phyloP scores from a whole-genome alignment of 2,113 vertebrate genomes.

The Ploceus nigricollis region DNA sequence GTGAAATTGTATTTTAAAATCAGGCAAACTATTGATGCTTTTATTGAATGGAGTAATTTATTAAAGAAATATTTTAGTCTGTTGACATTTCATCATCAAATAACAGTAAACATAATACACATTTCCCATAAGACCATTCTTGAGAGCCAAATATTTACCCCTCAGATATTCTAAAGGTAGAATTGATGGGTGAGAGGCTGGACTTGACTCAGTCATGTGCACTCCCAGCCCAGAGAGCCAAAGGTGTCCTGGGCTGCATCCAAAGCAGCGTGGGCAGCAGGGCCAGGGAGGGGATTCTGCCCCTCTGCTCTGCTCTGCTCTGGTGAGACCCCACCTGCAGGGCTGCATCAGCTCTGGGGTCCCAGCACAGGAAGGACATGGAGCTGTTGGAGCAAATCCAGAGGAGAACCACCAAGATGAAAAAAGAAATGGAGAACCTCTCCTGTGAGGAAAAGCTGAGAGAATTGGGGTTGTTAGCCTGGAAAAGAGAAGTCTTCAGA shows the following conservation, averaged over 20 bases:
- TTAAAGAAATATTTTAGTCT: conserved; percentile 63
- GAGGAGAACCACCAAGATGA: no score
- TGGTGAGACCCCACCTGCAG: neutral
- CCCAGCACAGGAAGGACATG: neutral
- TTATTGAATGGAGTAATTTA: conserved; percentile 70
- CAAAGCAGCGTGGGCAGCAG: neutral
- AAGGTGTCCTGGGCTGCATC: neutral
- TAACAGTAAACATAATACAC: conserved; percentile 66
- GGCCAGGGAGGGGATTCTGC: neutral
- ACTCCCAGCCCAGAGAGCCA: neutral
- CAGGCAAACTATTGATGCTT: conserved; percentile 58
- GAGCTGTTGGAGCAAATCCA: neutral
- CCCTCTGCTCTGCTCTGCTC: neutral
- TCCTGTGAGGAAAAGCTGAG: neutral
- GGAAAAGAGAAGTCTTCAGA: neutral
- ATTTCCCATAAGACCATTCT: conserved; percentile 67
- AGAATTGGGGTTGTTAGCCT: neutral
- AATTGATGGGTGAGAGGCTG: neutral
- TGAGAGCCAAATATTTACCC: conserved; percentile 53
- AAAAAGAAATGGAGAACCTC: neutral
- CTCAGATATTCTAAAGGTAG: conserved; percentile 35
- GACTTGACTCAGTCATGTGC: neutral
- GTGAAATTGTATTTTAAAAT: conserved; percentile 65
- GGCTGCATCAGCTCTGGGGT: neutral
- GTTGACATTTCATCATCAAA: conserved; percentile 66